These are phyloP conservation scores for Aphelenchoides avenae DNA, from an alignment of 1,140 invertebrate species.

Conservation along the genomic window DNA sequence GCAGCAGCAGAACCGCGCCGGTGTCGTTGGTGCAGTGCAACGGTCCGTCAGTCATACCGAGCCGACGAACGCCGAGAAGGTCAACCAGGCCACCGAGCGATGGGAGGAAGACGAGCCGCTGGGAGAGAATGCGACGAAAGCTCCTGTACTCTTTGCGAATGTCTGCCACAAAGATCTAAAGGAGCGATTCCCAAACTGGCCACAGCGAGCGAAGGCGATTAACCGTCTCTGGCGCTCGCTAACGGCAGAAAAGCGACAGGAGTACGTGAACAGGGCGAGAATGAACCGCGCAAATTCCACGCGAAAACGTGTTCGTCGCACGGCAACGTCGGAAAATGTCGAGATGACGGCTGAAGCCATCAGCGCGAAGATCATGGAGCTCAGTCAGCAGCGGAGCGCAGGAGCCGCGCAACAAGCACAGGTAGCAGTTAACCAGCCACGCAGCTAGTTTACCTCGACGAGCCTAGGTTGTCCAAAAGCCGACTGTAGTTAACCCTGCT, in stretches of 20 bases:
- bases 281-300: slow-evolving; percentile 66
- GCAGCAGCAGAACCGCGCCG: slow-evolving; percentile 59
- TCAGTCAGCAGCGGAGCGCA: slow-evolving; percentile 8
- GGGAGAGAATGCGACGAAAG: slow-evolving; percentile 84
- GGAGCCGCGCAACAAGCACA: neutral
- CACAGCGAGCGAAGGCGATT: slow-evolving; percentile 80
- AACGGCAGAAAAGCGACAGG: slow-evolving; percentile 73
- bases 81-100: slow-evolving; percentile 77
- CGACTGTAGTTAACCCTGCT: too few species aligned
- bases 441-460: too few species aligned
- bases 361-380: neutral
- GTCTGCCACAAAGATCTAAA: slow-evolving; percentile 88
- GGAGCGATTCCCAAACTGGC: slow-evolving; percentile 78
- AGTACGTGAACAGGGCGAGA: slow-evolving; percentile 69
- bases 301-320: slow-evolving; percentile 26
- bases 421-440: too few species aligned
- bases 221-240: slow-evolving; percentile 87
- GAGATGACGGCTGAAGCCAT: slow-evolving; percentile 9
- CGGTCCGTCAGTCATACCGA: neutral
- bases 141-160: slow-evolving; percentile 91
- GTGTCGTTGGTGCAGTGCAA: slow-evolving; percentile 2
- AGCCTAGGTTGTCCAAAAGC: too few species aligned
- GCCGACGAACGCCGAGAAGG: slow-evolving; percentile 63
- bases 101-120: slow-evolving; percentile 92
- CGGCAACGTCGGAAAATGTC: neutral